A percentile compares a stretch with the other conserved stretches of the same genome.
These are phyloP conservation scores for Physeter macrocephalus DNA, from an alignment of 2,113 vertebrate species.

Conservation along the genomic window DNA sequence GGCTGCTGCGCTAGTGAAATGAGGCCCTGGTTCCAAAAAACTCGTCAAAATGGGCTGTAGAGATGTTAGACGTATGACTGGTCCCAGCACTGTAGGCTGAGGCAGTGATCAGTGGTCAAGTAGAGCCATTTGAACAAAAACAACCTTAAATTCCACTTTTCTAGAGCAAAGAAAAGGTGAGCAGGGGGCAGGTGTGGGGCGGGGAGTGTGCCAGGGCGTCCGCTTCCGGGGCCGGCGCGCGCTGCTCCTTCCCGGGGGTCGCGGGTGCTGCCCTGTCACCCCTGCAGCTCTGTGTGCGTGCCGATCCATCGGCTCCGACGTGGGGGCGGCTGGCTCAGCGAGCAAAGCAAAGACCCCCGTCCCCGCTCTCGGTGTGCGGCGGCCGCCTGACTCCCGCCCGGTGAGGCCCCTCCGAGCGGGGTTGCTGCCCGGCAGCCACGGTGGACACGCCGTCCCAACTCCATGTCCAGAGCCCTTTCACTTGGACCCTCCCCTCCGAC, in stretches of 20 bases:
- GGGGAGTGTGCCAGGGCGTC: no score
- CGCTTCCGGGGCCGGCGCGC: no score
- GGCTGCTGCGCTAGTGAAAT: neutral
- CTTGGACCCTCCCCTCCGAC: neutral
- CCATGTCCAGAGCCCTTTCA: neutral
- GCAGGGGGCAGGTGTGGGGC: fast-evolving
- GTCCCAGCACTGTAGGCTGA: no score
- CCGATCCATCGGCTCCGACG: no score
- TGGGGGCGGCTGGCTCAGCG: neutral
- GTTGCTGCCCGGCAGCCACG: neutral
- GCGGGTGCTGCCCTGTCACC: neutral
- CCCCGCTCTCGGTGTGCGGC: fast-evolving
- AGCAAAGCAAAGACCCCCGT: neutral
- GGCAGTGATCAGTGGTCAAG: neutral
- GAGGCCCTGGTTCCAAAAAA: neutral
- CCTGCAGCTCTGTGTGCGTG: neutral
- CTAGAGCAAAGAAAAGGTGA: neutral
- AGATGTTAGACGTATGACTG: neutral
- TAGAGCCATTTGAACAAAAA: neutral
- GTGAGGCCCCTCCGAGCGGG: neutral
- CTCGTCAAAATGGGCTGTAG: neutral
- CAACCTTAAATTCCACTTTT: neutral
- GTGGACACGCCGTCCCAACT: fast-evolving
- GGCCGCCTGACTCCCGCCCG: fast-evolving
- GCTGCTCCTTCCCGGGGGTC: no score